These are phyloP conservation scores for Aelia acuminata DNA, from an alignment of 2,888 invertebrate species.

Conservation along the genomic window DNA sequence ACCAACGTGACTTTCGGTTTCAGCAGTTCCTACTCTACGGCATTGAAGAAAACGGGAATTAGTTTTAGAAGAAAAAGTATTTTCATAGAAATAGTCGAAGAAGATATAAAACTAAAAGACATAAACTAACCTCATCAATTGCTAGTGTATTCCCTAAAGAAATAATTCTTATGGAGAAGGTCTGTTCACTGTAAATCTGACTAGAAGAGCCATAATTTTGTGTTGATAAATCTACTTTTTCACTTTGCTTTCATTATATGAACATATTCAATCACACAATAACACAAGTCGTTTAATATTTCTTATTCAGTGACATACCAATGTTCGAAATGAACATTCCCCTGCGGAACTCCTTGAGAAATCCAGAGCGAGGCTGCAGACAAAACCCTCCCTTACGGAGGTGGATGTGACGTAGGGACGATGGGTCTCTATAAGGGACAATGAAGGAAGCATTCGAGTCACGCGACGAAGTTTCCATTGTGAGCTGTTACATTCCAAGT, in stretches of 20 bases:
- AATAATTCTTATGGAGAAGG: no score
- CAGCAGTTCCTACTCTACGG: neutral
- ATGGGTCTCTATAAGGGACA: slow-evolving; percentile 2
- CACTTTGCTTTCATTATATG: no score
- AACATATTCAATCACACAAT: no score
- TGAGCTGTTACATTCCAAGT: slow-evolving; percentile 13
- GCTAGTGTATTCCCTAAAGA: no score
- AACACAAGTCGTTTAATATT: no score
- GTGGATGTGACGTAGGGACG: neutral
- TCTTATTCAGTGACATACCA: no score
- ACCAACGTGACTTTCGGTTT: slow-evolving; percentile 4
- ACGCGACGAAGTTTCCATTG: slow-evolving; percentile 37
- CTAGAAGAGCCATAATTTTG: no score
- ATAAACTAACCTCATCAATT: no score
- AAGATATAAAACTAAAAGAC: no score
- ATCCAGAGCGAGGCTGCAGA: slow-evolving; percentile 13
- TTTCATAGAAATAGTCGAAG: neutral
- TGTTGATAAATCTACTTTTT: no score
- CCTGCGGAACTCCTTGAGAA: neutral
- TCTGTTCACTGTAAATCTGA: no score
- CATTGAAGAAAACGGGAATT: neutral
- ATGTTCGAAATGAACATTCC: neutral
- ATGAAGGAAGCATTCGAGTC: neutral
- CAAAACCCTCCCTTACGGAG: neutral
- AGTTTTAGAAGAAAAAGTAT: neutral